Evolutionary conservation across 2,888 invertebrate genomes (phyloP), one percentile per base, ranked within the genome.

Genomic region (Ormyrus pomaceus): DNA sequence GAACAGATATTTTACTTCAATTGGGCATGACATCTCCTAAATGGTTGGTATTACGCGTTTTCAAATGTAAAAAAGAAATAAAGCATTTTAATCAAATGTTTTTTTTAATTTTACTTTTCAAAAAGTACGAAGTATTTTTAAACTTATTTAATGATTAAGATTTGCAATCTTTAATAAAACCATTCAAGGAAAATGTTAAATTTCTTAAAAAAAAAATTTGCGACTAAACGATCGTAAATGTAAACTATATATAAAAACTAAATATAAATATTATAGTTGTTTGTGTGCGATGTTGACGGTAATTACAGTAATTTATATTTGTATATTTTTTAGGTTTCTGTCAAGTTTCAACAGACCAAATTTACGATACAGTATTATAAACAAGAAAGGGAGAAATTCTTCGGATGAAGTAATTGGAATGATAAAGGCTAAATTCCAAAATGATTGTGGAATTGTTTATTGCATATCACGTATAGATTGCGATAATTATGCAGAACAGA

Each of bases 311-410:
- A 34, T 34, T 34, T 34, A 34, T 2, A 34, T 34, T 34, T 34
- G 34, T 34, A 34, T 34, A 34, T 34, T 64, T 61, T 62, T 3
- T 70, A 93, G 93, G 92, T 99, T 99, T 91, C 93, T 99, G 80
- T 95, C 96, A 87, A 98, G 98, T 89, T 99, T 99, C 91, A 99
- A 99, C 91, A 93, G 99, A 11, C 95, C 97, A 0, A 99, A 99
- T 91, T 93, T 99, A n/a, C 95, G 95, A 81, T 99, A 98, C 89
- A 92, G 93, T 82, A 94, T 98, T 3, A 87, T 94, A 45, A 94
- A 94, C 34, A 99, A 98, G 91, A 95, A 95, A 83, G 95, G 95
- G 0, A 95, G 94, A 85, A 91, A 92, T 59, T 93, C 95, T 6
- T 92, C 94, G 11, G 93, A 94, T 10, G 97, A 97, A 77, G 94